Evolutionary conservation across 2,113 vertebrate species (phyloP).

Genomic region (Siniperca chuatsi): DNA sequence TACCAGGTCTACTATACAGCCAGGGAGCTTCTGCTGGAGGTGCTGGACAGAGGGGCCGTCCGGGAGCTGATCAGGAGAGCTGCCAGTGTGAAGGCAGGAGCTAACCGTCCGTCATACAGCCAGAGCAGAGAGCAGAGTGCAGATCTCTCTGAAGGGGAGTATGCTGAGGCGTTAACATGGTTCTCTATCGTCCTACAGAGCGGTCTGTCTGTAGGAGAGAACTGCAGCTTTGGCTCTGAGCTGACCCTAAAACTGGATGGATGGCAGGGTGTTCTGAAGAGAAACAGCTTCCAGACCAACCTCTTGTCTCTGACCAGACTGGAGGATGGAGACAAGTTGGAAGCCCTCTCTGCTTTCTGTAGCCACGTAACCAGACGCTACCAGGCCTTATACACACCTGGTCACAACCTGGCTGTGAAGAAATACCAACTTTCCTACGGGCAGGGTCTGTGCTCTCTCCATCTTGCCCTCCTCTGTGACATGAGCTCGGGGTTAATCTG

Average conservation of each 20-base stretch:
- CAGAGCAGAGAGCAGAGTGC: slow-evolving; percentile 51
- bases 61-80: slow-evolving; percentile 64
- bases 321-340: slow-evolving; percentile 69
- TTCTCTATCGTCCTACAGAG: slow-evolving; percentile 73
- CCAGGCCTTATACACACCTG: slow-evolving; percentile 51
- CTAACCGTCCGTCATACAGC: slow-evolving; percentile 24
- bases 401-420: slow-evolving; percentile 70
- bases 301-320: slow-evolving; percentile 63
- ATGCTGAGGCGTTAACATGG: slow-evolving; percentile 67
- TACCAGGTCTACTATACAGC: slow-evolving; percentile 62
- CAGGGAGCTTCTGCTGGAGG: slow-evolving; percentile 69
- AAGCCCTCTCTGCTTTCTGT: slow-evolving; percentile 71
- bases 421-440: slow-evolving; percentile 74
- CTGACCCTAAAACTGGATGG: slow-evolving; percentile 60
- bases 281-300: slow-evolving; percentile 72
- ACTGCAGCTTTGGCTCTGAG: slow-evolving; percentile 37
- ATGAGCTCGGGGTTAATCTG: slow-evolving; percentile 74
- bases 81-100: slow-evolving; percentile 25
- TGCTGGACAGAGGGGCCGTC: slow-evolving; percentile 69
- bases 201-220: slow-evolving; percentile 63
- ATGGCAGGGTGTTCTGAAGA: slow-evolving; percentile 69
- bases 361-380: slow-evolving; percentile 62
- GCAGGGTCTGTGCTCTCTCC: slow-evolving; percentile 53
- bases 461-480: slow-evolving; percentile 76
- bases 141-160: slow-evolving; percentile 60